Base-by-base conservation (phyloP, 2,113 vertebrate species). In the Empidonax alnorum region DNA sequence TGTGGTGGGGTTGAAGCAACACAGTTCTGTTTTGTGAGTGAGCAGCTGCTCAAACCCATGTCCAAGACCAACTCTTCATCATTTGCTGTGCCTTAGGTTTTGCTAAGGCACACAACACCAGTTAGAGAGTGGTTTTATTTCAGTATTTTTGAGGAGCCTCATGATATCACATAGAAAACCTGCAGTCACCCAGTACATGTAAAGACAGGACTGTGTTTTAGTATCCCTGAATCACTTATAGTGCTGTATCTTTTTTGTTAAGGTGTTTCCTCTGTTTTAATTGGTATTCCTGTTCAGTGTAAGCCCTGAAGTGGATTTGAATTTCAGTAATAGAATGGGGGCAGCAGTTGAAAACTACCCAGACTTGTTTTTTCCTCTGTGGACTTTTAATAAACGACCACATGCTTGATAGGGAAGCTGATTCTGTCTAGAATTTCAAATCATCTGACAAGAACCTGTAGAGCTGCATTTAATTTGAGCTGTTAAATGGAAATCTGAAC, bases 391-490 rank as follows among this genome's bases (percentile, higher is more conserved):
- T 78, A 89, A 86, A 84, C 0, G 58, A 41, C n/a, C 67, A 31
- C 79, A 53, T 42, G 31, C 58, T 87, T 3, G 5, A 53, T 73
- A 50, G 12, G 23, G 78, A 56, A 87, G 59, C 67, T 85, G 52
- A 7, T 59, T 96, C 82, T 94, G 71, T 89, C 84, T 88, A 73
- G 78, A 93, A n/a, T 87, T 73, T 66, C 73, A 87, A 73, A 85
- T 85, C n/a, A 58, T 69, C 59, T 79, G 65, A 81, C 80, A 87
- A 85, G 81, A 76, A 89, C 62, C 63, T 62, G 75, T 73, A 83
- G 91, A 79, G 46, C 55, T 97, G 87, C 91, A 87, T 91, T 94
- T 66, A 82, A 55, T 83, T 91, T 93, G 65, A 90, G 46, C 52
- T 94, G 46, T 75, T 91, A 87, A 90, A 90, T 88, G 78, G 58